Base-by-base conservation (phyloP, 2,888 invertebrate species). In the Quadriops clusia region DNA sequence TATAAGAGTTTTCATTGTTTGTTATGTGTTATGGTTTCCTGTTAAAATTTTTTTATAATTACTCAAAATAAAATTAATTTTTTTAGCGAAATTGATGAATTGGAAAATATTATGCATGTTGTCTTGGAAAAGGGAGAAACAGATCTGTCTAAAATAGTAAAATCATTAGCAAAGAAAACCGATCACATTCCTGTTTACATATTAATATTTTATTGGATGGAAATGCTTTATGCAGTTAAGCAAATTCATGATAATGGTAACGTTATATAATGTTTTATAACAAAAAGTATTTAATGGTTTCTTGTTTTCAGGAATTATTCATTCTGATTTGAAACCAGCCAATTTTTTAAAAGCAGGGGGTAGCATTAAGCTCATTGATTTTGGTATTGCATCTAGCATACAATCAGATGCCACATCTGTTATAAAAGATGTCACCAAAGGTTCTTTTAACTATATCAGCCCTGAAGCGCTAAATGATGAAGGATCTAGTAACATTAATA, bases 281-380 rank as follows among this genome's bases (percentile, higher is more conserved):
- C 10, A 18, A 7, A 15, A 25, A 13, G 14, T 25, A 5, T 6
- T 30, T 28, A 15, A 5, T 18, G 14, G 9, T 29, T 31, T 16
- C 30, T 37, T 36, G 30, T 41, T 53, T 54, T 9, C 51, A 87
- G 90, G 86, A 30, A 86, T 97, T 2, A 87, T 97, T 45, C 97
- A 97, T 63, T 85, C 91, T 0, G 97, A 98, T 61, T 63, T 97
- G 44, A 97, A 97, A 59, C 97, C 97, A 1, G 90, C 90, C 0
- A 97, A 97, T 63, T 98, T 97, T 61, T 67, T 97, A 22, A 67
- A 90, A 52, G 84, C 87, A 4, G 73, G 77, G 39, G 86, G 84
- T 2, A 72, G 79, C 23, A 61, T 97, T 32, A 97, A 97, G 65
- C 65, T 97, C 34, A 98, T 97, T 43, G 97, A 97, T 66, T 97